These are phyloP conservation scores for Drepana falcataria DNA, from an alignment of 2,888 invertebrate species.

Conservation along the genomic window DNA sequence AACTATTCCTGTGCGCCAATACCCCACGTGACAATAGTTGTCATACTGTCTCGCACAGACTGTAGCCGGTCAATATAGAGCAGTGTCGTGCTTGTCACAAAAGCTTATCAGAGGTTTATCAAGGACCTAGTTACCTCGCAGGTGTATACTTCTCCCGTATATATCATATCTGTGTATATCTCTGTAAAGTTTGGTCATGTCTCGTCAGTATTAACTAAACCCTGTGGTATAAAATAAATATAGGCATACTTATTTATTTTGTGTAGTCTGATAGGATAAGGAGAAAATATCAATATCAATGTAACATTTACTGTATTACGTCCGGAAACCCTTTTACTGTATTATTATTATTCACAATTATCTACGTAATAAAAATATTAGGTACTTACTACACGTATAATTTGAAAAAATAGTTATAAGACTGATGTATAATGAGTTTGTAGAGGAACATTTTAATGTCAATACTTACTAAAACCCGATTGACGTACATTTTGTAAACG, in stretches of 20 bases:
- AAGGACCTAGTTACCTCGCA: neutral
- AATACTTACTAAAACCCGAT: slow-evolving; percentile 24
- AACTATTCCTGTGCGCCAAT: too few species aligned
- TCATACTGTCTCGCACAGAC: too few species aligned
- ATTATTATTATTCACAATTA: neutral
- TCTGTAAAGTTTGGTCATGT: slow-evolving; percentile 56
- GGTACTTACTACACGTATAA: slow-evolving; percentile 25
- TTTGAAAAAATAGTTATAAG: slow-evolving; percentile 69
- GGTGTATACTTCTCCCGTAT: neutral
- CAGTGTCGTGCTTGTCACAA: too few species aligned
- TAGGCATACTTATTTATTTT: slow-evolving; percentile 53
- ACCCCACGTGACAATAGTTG: too few species aligned
- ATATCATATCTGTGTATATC: slow-evolving; percentile 32
- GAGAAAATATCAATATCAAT: slow-evolving; percentile 47
- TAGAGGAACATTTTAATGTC: slow-evolving; percentile 22
- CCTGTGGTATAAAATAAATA: slow-evolving; percentile 55
- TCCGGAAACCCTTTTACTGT: slow-evolving; percentile 32
- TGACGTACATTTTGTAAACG: slow-evolving; percentile 41
- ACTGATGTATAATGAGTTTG: slow-evolving; percentile 65
- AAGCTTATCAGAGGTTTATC: too few species aligned
- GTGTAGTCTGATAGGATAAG: slow-evolving; percentile 61
- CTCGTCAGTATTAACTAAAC: slow-evolving; percentile 71
- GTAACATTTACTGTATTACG: slow-evolving; percentile 43
- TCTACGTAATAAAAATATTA: slow-evolving; percentile 29
- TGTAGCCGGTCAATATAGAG: too few species aligned